Percentiles rank a stretch among this genome's conserved stretches.
Evolutionary conservation across 1,140 invertebrate species (phyloP).

Genomic region (Conus ventricosus): DNA sequence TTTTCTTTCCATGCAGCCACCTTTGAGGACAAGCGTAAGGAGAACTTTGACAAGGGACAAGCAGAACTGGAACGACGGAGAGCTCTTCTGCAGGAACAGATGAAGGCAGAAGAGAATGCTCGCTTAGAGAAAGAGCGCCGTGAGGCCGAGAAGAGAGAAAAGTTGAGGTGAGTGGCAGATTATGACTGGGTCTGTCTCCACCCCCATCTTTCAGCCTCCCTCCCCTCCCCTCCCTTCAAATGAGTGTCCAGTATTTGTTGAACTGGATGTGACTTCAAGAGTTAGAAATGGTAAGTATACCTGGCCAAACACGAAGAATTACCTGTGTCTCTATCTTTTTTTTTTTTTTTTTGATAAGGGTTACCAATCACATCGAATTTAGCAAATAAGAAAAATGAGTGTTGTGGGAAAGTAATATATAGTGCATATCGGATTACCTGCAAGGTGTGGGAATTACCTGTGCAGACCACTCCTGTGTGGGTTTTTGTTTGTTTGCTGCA

Average conservation of each 20-base stretch:
- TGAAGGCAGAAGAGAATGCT: slow-evolving; percentile 74
- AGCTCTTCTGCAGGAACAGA: slow-evolving; percentile 83
- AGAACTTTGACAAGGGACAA: slow-evolving; percentile 98
- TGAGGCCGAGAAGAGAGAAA: slow-evolving; percentile 90
- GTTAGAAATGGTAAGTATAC: background rate
- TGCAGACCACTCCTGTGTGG: no score
- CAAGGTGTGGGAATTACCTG: no score
- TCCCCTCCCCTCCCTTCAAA: background rate
- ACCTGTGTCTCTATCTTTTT: no score
- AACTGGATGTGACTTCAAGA: no score
- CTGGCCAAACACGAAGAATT: no score
- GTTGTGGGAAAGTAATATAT: no score
- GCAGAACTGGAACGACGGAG: slow-evolving; percentile 95
- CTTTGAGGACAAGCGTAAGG: slow-evolving; percentile 97
- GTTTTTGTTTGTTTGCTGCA: no score
- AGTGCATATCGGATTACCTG: no score
- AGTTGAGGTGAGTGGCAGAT: slow-evolving; percentile 76
- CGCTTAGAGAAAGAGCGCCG: slow-evolving; percentile 84
- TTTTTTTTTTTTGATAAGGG: no score
- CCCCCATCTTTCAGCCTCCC: background rate
- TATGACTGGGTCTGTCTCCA: slow-evolving; percentile 17
- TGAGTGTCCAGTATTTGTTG: background rate
- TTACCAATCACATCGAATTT: no score
- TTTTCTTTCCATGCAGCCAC: slow-evolving; percentile 78
- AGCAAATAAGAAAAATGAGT: no score